Evolutionary conservation across 2,797 vertebrate species (phyloP), one percentile per base, ranked within the genome.

Genomic region (Brachymystax lenok): DNA sequence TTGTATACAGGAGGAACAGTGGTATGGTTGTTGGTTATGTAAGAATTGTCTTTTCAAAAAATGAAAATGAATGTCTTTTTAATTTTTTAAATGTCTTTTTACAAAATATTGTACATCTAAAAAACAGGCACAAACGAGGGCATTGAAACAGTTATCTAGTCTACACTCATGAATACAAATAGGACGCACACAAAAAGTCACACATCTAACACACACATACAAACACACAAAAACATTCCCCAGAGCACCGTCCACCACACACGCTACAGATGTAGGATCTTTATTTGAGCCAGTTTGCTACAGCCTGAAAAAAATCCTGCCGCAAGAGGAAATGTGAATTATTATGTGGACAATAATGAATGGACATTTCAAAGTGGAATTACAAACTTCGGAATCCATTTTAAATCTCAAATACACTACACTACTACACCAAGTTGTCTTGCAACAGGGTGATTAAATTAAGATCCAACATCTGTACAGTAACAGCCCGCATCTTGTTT

Each of bases 1-100:
- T 71, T 66, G 66, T 54, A 35, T 78, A n/a, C 56, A 50, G 21
- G 56, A 75, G 75, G 73, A 82, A 30, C 56, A 76, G 52, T 73
- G 68, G 51, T 16, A 61, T 16, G 12, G 10, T 40, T n/a, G 33
- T 73, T 7, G 19, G 51, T 72, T 54, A 72, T 56, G 27, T 8
- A 72, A 21, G 21, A 27, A 24, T 16, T 21, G 21, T 71, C 7
- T 59, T 59, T 66, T 66, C 27, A 30, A 16, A 51, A 51, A 30
- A 71, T 8, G 24, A 71, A 50, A 67, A 50, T 67, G 56, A 46
- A 73, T 80, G 83, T 64, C 63, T n/a, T n/a, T n/a, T n/a, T n/a
- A n/a, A n/a, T n/a, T n/a, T n/a, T n/a, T n/a, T n/a, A n/a, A n/a
- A n/a, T n/a, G n/a, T n/a, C n/a, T n/a, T 77, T 40, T 40, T 40